Conservation (phyloP, 2,888 invertebrate genomes). For the Drosophila picticornis region DNA sequence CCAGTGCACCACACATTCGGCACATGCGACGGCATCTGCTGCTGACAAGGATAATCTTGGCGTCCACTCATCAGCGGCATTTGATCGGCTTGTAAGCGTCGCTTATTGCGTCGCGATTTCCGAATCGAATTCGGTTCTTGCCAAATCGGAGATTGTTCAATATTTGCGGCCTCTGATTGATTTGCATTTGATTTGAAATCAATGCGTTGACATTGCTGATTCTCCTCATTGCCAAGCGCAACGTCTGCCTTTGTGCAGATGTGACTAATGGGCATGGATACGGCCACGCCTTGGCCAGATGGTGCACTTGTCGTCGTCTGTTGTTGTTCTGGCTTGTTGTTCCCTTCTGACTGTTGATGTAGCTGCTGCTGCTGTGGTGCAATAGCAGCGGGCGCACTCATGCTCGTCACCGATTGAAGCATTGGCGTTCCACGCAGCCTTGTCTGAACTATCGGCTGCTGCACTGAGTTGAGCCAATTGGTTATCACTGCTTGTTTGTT, state of each 20-base stretch:
- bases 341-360: neutral
- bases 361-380: neutral
- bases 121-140: neutral
- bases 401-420: neutral
- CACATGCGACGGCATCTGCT: neutral
- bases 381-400: neutral
- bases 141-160: neutral
- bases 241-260: neutral
- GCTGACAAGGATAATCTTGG: neutral
- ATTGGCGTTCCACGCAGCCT: neutral
- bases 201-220: neutral
- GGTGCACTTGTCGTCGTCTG: neutral
- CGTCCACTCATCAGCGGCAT: neutral
- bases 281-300: neutral
- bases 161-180: neutral
- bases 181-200: neutral
- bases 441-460: neutral
- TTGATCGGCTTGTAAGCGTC: slow-evolving; percentile 21
- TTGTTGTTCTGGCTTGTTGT: neutral
- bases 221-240: neutral
- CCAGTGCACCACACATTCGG: slow-evolving; percentile 4
- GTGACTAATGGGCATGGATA: neutral
- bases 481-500: slow-evolving; percentile 30
- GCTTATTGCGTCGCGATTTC: slow-evolving; percentile 8
- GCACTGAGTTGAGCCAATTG: slow-evolving; percentile 54